Conservation (phyloP, 2,888 invertebrate genomes). For the Lithodes maja region DNA sequence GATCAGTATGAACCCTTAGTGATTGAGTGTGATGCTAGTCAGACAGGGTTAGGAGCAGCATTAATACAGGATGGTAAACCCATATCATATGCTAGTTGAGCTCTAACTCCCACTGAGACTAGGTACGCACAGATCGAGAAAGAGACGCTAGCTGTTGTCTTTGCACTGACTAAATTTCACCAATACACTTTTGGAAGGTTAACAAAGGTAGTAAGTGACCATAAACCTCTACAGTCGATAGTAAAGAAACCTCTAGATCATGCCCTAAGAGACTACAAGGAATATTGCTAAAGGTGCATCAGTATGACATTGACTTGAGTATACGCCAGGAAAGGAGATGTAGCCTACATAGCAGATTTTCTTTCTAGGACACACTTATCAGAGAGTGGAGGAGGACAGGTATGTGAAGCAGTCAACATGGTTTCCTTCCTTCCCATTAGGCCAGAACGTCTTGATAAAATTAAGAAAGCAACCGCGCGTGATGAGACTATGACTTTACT, state of each 20-base stretch:
- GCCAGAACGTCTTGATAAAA: neutral
- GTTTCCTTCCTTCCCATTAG: neutral
- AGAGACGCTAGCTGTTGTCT: neutral
- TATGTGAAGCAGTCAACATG: neutral
- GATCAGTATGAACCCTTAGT: neutral
- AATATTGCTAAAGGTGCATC: neutral
- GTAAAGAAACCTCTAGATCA: neutral
- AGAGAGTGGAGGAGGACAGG: neutral
- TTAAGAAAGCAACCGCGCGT: neutral
- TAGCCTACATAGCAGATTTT: neutral
- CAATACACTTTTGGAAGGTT: neutral
- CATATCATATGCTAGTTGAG: neutral
- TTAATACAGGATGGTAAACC: neutral
- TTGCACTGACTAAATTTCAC: neutral
- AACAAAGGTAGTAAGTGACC: neutral
- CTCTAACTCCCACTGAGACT: neutral
- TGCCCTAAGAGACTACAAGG: slow-evolving; percentile 1
- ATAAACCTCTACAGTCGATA: neutral
- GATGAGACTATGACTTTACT: neutral
- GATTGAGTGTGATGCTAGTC: neutral
- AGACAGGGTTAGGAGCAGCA: neutral
- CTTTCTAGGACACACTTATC: neutral
- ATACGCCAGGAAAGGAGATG: neutral
- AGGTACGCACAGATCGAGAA: slow-evolving; percentile 9
- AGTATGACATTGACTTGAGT: neutral